phyloP scores from a whole-genome alignment of 2,797 vertebrate genomes.

The Scolopax rusticola region DNA sequence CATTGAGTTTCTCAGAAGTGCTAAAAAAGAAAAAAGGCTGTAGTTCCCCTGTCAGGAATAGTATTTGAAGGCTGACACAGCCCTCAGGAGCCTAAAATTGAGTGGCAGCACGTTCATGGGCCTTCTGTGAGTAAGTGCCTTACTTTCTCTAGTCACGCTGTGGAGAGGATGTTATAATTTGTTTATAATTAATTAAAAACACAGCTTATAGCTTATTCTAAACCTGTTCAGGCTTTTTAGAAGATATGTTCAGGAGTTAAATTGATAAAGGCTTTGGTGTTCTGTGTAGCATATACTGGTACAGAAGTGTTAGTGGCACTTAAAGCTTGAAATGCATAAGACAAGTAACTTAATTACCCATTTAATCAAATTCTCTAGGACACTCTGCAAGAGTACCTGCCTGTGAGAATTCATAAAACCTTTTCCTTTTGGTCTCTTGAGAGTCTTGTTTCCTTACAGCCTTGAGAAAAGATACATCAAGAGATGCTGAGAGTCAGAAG shows the following conservation, averaged over 20 bases:
- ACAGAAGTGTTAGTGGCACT: neutral
- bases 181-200: neutral
- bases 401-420: neutral
- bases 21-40: neutral
- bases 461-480: neutral
- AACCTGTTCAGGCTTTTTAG: neutral
- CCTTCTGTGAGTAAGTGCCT: neutral
- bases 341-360: neutral
- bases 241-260: neutral
- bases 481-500: neutral
- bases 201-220: neutral
- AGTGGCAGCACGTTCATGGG: neutral
- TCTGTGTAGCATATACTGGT: neutral
- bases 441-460: neutral
- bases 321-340: neutral
- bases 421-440: neutral
- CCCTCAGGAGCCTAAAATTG: neutral
- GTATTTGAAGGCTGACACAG: neutral
- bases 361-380: neutral
- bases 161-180: neutral
- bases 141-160: neutral
- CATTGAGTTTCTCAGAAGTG: neutral
- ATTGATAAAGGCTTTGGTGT: neutral
- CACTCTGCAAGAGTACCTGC: neutral
- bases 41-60: neutral